These are phyloP conservation scores for Halocynthia roretzi DNA, from an alignment of 23 tunicate species.

Conservation along the genomic window DNA sequence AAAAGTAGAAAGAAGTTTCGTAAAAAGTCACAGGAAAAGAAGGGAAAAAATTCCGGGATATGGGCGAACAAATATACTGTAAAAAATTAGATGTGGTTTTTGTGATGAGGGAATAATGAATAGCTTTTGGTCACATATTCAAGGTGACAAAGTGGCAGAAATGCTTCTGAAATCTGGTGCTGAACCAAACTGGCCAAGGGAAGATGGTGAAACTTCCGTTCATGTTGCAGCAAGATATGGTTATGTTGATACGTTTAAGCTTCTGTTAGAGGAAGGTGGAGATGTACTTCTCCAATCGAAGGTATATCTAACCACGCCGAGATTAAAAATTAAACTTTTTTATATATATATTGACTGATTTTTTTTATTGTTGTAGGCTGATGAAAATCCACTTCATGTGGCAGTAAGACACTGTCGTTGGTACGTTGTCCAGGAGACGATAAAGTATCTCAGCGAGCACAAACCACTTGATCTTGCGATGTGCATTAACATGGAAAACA, in stretches of 20 bases:
- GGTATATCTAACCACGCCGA: slow-evolving; percentile 13
- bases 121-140: background rate
- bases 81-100: too few species aligned
- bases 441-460: slow-evolving; percentile 50
- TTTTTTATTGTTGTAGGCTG: slow-evolving; percentile 33
- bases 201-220: slow-evolving; percentile 90
- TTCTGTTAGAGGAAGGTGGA: slow-evolving; percentile 79
- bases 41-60: background rate
- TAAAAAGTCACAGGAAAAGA: background rate
- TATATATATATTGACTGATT: background rate
- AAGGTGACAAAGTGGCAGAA: slow-evolving; percentile 83
- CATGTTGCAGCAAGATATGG: slow-evolving; percentile 87
- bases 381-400: slow-evolving; percentile 79
- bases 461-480: slow-evolving; percentile 57
- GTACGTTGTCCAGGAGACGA: slow-evolving; percentile 37
- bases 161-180: slow-evolving; percentile 88
- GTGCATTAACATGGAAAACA: slow-evolving; percentile 86
- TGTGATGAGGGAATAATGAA: background rate
- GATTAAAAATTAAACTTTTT: too few species aligned
- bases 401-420: slow-evolving; percentile 78
- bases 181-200: slow-evolving; percentile 60
- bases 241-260: slow-evolving; percentile 49
- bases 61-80: background rate
- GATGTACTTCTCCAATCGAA: slow-evolving; percentile 52
- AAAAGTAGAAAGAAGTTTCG: background rate